Conservation (phyloP, 2,113 vertebrate species). For the Pituophis catenifer region DNA sequence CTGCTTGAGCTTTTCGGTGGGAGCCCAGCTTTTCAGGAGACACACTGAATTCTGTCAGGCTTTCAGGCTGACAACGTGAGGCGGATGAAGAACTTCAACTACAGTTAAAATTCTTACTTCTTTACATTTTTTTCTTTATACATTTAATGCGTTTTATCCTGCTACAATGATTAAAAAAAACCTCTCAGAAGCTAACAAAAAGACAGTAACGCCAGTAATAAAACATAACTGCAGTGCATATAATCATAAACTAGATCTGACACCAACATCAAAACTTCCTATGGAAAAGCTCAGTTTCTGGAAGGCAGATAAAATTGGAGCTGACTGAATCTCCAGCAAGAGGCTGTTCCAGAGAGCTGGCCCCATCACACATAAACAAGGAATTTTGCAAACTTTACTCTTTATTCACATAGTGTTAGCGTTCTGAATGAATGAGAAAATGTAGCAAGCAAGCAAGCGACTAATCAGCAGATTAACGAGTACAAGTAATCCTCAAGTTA, state of each 20-base stretch:
- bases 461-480: background rate
- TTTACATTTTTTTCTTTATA: background rate
- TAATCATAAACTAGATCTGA: background rate
- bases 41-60: background rate
- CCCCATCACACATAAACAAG: background rate
- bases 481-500: too few relatives aligned
- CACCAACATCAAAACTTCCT: background rate
- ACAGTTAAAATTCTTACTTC: background rate
- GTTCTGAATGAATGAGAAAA: background rate
- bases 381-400: background rate
- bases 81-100: background rate
- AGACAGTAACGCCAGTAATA: background rate
- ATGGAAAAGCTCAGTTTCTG: background rate
- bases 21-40: background rate
- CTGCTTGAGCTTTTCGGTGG: background rate
- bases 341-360: background rate
- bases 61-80: background rate
- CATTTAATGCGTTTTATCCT: background rate
- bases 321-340: background rate
- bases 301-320: background rate
- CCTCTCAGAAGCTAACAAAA: background rate
- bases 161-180: background rate
- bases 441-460: background rate
- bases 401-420: background rate
- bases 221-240: background rate